These are phyloP conservation scores for Orthonyx spaldingii DNA, from an alignment of 2,113 vertebrate genomes.

Conservation along the genomic window DNA sequence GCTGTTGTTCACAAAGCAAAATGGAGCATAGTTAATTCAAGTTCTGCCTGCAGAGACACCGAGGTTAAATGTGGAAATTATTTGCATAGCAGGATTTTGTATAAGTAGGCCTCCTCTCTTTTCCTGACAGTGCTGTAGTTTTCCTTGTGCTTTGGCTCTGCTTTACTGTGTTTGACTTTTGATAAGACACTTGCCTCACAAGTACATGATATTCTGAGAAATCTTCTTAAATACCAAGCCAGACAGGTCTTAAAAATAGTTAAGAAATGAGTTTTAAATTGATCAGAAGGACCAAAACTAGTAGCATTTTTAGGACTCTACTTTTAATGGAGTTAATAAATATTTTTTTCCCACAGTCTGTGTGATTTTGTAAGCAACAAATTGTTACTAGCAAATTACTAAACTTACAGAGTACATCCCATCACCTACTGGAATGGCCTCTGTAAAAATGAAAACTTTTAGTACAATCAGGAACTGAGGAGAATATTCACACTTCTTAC, in stretches of 20 bases:
- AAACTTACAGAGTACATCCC: not conserved
- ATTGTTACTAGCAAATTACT: not conserved
- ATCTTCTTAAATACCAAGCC: not conserved
- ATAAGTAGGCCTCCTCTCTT: not conserved
- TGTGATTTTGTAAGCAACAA: not conserved
- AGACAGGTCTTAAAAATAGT: not conserved
- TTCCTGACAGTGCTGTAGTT: not conserved
- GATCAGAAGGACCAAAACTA: not conserved
- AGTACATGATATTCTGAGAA: not conserved
- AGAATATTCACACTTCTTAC: not conserved
- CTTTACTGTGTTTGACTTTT: not conserved
- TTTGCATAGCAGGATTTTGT: not conserved
- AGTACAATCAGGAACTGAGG: not conserved
- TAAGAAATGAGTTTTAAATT: not conserved
- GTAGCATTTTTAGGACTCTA: not conserved
- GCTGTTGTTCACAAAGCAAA: not conserved
- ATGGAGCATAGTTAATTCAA: constrained; percentile 6
- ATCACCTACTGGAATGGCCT: not conserved
- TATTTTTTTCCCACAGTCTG: not conserved
- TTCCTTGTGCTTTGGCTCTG: not conserved
- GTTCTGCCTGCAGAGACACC: not conserved
- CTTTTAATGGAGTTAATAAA: not conserved
- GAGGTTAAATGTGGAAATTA: constrained; percentile 3
- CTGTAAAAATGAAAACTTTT: not conserved
- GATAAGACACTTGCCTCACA: not conserved